These are phyloP conservation scores for Listronotus oregonensis DNA, from an alignment of 1,140 invertebrate genomes.

Conservation along the genomic window DNA sequence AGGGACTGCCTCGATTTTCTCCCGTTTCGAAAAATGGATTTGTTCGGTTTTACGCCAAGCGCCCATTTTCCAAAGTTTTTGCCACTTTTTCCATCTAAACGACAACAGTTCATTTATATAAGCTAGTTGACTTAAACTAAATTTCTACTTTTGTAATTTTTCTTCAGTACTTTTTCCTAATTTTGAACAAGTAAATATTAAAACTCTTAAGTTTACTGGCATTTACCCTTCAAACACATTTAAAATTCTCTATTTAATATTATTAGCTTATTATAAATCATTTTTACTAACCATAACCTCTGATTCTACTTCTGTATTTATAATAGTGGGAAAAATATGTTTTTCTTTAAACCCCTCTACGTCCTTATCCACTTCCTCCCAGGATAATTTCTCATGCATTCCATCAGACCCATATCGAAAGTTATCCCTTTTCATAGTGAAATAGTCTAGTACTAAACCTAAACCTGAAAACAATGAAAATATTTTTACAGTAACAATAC, in stretches of 20 bases:
- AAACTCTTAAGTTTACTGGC: too few species aligned
- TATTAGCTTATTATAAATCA: constrained; percentile 75
- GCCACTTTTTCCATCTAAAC: too few species aligned
- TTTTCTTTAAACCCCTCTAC: constrained; percentile 80
- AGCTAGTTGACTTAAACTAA: too few species aligned
- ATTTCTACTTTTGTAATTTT: too few species aligned
- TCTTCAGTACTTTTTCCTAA: too few species aligned
- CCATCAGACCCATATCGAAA: constrained; percentile 81
- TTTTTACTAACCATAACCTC: constrained; percentile 68
- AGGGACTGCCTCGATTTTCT: too few species aligned
- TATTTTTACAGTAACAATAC: too few species aligned
- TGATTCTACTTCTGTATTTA: constrained; percentile 78
- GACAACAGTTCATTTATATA: too few species aligned
- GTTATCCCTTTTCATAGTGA: constrained; percentile 91
- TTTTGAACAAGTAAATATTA: too few species aligned
- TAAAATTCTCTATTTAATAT: not conserved
- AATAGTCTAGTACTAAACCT: constrained; percentile 87
- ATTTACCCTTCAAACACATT: not conserved
- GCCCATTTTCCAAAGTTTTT: too few species aligned
- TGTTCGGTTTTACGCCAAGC: too few species aligned
- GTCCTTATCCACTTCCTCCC: constrained; percentile 74
- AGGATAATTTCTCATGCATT: constrained; percentile 81
- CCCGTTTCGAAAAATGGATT: too few species aligned
- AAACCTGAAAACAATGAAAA: constrained; percentile 59
- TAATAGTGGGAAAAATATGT: constrained; percentile 79